Percentiles rank a stretch among this genome's conserved stretches.
phyloP scores from a whole-genome alignment of 2,888 invertebrate species.

The Microctonus hyperodae region DNA sequence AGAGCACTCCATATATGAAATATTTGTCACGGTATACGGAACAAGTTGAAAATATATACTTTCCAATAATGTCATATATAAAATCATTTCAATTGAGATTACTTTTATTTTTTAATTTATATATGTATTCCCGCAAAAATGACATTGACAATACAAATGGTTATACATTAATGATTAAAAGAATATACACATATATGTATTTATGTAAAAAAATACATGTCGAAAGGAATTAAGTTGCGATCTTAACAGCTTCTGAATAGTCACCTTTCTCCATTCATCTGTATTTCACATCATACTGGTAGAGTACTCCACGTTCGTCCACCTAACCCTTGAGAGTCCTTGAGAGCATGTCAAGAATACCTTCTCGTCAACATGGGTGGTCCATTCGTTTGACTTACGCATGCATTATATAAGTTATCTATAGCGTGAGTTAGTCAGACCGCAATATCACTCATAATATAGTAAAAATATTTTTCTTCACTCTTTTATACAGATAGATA shows the following conservation, averaged over 20 bases:
- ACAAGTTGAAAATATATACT: neutral
- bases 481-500: too few relatives aligned
- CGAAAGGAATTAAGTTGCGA: neutral
- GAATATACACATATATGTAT: neutral
- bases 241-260: neutral
- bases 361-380: slow-evolving; percentile 59
- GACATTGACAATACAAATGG: neutral
- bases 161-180: neutral
- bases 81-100: neutral
- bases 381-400: slow-evolving; percentile 59
- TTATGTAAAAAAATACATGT: neutral
- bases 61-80: neutral
- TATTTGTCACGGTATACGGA: slow-evolving; percentile 4
- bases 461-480: neutral
- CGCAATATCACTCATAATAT: neutral
- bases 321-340: slow-evolving; percentile 58
- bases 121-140: neutral
- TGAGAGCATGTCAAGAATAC: slow-evolving; percentile 54
- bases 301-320: slow-evolving; percentile 59
- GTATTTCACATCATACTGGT: slow-evolving; percentile 39
- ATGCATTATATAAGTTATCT: slow-evolving; percentile 53
- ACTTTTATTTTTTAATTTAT: neutral
- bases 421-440: slow-evolving; percentile 42
- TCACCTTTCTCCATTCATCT: neutral
- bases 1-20: neutral